Evolutionary conservation across 1,140 invertebrate genomes (phyloP).

Genomic region (Bombus polaris): DNA sequence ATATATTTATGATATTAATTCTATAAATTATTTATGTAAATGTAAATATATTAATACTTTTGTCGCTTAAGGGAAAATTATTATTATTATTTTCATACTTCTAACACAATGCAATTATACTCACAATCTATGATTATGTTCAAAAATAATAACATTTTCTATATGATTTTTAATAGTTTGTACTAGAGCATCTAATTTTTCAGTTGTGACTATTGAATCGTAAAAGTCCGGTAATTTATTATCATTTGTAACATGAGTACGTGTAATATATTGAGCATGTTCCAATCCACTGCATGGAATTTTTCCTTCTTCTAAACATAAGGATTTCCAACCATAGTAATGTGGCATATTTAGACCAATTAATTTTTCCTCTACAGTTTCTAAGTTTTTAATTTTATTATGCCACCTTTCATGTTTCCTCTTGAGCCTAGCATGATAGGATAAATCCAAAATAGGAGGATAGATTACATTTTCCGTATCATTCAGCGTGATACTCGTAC

Average conservation of each 20-base stretch:
- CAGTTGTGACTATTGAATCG: constrained; percentile 74
- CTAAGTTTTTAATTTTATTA: constrained; percentile 85
- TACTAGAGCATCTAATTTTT: constrained; percentile 78
- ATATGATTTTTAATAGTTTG: constrained; percentile 83
- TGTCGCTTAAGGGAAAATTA: background rate
- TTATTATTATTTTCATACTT: background rate
- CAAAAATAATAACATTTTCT: constrained; percentile 85
- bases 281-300: constrained; percentile 87
- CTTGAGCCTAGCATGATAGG: constrained; percentile 75
- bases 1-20: constrained; percentile 9
- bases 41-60: background rate
- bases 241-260: constrained; percentile 85
- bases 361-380: constrained; percentile 92
- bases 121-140: constrained; percentile 83
- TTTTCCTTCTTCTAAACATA: constrained; percentile 84
- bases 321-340: constrained; percentile 89
- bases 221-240: constrained; percentile 84
- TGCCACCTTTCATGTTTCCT: constrained; percentile 81
- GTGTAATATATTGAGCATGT: constrained; percentile 88
- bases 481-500: background rate
- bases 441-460: constrained; percentile 85
- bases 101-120: constrained; percentile 57
- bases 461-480: constrained; percentile 75
- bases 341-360: constrained; percentile 90
- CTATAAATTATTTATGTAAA: background rate